These are phyloP conservation scores for Phoeniculus purpureus DNA, from an alignment of 2,797 vertebrate species.

Conservation along the genomic window DNA sequence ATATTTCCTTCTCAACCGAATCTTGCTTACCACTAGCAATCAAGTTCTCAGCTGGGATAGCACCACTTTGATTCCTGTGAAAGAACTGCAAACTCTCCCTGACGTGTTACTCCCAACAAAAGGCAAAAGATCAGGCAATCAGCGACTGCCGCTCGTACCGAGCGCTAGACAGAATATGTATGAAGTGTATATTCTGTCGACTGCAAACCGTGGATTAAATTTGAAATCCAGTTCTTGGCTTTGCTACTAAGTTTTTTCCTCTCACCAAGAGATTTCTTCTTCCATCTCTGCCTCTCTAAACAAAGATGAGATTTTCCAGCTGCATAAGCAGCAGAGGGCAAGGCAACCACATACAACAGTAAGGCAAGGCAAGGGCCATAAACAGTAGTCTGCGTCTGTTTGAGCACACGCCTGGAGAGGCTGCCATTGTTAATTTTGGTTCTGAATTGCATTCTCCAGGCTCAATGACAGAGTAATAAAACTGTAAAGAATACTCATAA, in stretches of 20 bases:
- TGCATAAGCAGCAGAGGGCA: neutral
- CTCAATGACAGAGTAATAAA: slow-evolving; percentile 4
- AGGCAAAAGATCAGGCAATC: neutral
- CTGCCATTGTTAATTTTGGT: slow-evolving; percentile 2
- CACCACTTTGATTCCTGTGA: neutral
- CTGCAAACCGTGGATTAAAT: neutral
- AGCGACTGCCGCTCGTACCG: neutral
- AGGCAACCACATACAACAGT: neutral
- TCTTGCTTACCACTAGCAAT: neutral
- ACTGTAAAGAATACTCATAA: neutral
- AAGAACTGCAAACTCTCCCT: neutral
- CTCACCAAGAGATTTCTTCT: neutral
- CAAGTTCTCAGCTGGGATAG: neutral
- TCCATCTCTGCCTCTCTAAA: neutral
- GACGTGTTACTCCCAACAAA: neutral
- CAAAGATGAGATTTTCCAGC: neutral
- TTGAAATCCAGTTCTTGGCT: neutral
- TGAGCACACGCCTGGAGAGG: neutral
- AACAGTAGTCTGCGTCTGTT: neutral
- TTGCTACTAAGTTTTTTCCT: neutral
- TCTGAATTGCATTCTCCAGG: neutral
- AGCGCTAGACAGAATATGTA: neutral
- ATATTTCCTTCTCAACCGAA: neutral
- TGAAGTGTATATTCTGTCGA: no score
- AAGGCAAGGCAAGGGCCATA: neutral